phyloP scores from a whole-genome alignment of 2,113 vertebrate genomes.

The Sceloporus tristichus region DNA sequence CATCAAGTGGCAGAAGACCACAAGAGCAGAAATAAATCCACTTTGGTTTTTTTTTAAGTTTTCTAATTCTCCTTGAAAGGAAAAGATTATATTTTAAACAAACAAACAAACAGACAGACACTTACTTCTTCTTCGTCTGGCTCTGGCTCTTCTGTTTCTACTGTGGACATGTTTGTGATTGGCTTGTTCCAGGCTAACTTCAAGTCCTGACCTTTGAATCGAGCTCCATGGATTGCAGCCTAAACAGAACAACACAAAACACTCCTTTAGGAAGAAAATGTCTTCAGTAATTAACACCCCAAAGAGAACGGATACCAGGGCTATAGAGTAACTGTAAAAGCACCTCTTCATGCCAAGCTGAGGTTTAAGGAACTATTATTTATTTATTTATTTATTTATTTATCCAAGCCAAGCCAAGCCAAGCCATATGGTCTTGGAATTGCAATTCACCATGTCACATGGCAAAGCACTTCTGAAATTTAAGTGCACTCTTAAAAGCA shows the following conservation, averaged over 20 bases:
- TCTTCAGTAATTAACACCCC: neutral
- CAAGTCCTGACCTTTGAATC: conserved; percentile 90
- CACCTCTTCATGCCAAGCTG: neutral
- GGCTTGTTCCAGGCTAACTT: conserved; percentile 96
- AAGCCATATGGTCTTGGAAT: neutral
- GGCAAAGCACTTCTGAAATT: neutral
- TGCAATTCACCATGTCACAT: neutral
- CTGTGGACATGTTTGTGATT: conserved; percentile 75
- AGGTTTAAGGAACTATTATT: neutral
- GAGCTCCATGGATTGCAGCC: conserved; percentile 92
- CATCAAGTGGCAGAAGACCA: neutral
- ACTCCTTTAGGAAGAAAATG: conserved; percentile 24
- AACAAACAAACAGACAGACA: conserved; percentile 23
- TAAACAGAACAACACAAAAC: conserved; percentile 67
- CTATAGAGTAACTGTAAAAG: too few species aligned
- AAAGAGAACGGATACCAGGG: neutral
- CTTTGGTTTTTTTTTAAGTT: neutral
- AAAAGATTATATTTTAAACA: neutral
- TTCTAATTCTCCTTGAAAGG: neutral
- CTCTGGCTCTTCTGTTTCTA: conserved; percentile 89
- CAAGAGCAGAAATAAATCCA: neutral
- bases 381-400: too few species aligned
- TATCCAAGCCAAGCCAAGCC: neutral
- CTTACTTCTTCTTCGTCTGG: conserved; percentile 95
- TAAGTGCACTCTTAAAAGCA: neutral